Evolutionary conservation across 2,797 vertebrate species (phyloP), one percentile per base, ranked within the genome.

Genomic region (Hyperoplus lanceolatus): DNA sequence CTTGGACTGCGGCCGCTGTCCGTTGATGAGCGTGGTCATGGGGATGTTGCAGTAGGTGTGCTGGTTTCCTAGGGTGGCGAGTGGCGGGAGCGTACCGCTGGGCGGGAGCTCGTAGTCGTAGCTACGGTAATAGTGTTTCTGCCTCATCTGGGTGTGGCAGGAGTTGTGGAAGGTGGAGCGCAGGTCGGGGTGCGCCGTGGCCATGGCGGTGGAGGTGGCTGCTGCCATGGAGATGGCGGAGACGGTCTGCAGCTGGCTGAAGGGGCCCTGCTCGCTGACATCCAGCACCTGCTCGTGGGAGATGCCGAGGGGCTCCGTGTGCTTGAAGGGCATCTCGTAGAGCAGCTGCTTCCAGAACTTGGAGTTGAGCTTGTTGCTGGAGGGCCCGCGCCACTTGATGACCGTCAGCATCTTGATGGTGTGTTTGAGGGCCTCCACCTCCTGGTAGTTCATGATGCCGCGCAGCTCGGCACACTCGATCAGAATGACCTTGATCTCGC

Each of bases 1-100:
- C 96, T 98, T 98, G 96, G 95, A 95, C 93, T 97, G 96, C 0
- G 96, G 97, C 87, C 97, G 95, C 95, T 99, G 98, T 75, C 98
- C 98, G 0, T 99, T 99, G 94, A 99, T 97, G 85, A 99, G 97
- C 89, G 98, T 29, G 2, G 29, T 99, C 96, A 99, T 98, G 86
- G 98, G 98, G 97, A 99, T 99, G 97, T 99, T 99, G 96, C 98
- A 99, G 95, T 99, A 99, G 95, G 98, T 99, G 96, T 99, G 98
- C 95, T 99, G 98, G 96, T 96, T 97, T 92, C 97, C 97, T 90
- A 97, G 96, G 81, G 97, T 94, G 92, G 96, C 96, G 83, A 98
- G 95, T 0, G 97, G 91, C 0, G 97, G 98, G 91, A 99, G 96
- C 59, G 97, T 97, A 89, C 97, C 97, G 2, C 97, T 93, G 45